Base-by-base conservation (phyloP, 2,797 vertebrate species). In the Enteromius radiatus region DNA sequence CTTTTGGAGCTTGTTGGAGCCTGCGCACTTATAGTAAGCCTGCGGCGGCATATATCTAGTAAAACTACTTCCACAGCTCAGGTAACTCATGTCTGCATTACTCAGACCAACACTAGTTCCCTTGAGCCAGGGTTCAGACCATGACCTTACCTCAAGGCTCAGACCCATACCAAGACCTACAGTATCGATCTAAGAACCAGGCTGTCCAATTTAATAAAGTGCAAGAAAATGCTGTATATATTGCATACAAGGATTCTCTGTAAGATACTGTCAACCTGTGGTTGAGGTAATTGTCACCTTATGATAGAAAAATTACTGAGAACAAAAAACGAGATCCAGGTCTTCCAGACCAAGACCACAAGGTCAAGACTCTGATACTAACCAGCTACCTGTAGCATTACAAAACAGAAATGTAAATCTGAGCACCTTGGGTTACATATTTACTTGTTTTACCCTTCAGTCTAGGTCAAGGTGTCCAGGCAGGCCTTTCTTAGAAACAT, bases 401-500 rank as follows among this genome's bases (percentile, higher is more conserved):
- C n/a, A 31, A 63, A 28, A 8, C 17, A 5, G 4, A 64, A 59
- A 59, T 11, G 2, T 33, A 77, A 77, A 19, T 9, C 26, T 63
- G 19, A 21, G 47, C 38, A 63, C 23, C 56, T 14, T 14, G 9
- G 5, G 14, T 76, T 43, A 31, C 21, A 74, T 43, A 5, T 76
- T 38, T 41, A 7, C n/a, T 56, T 49, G 31, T 19, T 41, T 76
- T 33, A 76, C 14, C 81, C 38, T 69, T 69, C 59, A 73, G 14
- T 82, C 64, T 49, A 31, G 77, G 38, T 83, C 68, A 84, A 86
- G 59, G 69, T 80, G 71, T 78, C 63, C 86, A 70, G 63, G 45
- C 47, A 11, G 74, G 61, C 68, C 49, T 63, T 76, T 83, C 64
- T 76, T 26, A 73, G 54, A 28, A 78, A 84, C 80, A 61, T 81